Percentiles rank a stretch among this genome's conserved stretches.
phyloP scores from a whole-genome alignment of 2,797 vertebrate species.

The Epinephelus malabaricus region DNA sequence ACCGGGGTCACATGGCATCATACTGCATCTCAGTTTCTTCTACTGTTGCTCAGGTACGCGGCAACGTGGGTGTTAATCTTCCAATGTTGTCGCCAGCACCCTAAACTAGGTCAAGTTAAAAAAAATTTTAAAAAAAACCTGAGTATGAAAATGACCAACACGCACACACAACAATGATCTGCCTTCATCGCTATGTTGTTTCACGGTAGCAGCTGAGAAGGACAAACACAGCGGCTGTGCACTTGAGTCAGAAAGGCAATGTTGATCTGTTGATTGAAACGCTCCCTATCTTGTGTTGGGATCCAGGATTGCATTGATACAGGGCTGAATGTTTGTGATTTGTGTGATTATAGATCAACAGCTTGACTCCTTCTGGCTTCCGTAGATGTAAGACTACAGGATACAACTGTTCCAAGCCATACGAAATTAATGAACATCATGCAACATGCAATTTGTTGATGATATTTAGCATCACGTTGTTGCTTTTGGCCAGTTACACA shows the following conservation, averaged over 20 bases:
- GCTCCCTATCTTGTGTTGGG: constrained; percentile 2
- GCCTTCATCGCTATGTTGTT: constrained; percentile 36
- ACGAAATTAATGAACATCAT: not conserved
- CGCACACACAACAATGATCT: constrained; percentile 30
- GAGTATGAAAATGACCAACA: constrained; percentile 69
- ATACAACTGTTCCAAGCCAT: not conserved
- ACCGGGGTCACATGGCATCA: constrained; percentile 14
- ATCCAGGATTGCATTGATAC: not conserved
- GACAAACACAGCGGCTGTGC: constrained; percentile 40
- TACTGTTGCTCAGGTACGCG: constrained; percentile 37
- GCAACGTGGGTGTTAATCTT: constrained; percentile 26
- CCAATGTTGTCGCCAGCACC: constrained; percentile 29
- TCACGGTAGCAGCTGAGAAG: constrained; percentile 58
- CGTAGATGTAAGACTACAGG: not conserved
- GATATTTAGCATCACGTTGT: constrained; percentile 32
- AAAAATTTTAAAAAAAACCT: constrained; percentile 73
- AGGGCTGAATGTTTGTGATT: not conserved
- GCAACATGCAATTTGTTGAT: constrained; percentile 18
- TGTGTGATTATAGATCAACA: not conserved
- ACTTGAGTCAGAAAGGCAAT: constrained; percentile 48
- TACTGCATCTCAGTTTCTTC: constrained; percentile 42
- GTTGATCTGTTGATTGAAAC: constrained; percentile 16
- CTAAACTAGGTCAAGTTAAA: constrained; percentile 46
- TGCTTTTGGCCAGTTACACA: constrained; percentile 28
- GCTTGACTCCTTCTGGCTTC: not conserved